Evolutionary conservation across 37 sponge, comb jelly and placozoan species (phyloP).

Genomic region (Tethya wilhelma): DNA sequence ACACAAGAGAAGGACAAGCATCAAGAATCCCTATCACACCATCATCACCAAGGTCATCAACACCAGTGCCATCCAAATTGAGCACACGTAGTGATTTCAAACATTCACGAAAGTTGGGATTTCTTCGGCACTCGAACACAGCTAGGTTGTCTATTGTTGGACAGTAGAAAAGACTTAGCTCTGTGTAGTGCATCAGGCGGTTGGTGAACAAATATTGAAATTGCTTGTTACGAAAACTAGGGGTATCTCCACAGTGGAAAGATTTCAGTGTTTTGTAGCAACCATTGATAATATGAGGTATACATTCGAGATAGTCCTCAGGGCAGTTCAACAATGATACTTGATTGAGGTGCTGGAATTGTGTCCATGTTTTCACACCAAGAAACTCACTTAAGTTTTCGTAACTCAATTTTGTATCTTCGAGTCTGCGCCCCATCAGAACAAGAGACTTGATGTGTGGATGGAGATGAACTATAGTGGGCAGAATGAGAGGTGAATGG

Average conservation of each 20-base stretch:
- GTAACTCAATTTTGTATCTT: not conserved
- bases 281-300: not conserved
- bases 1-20: slow-evolving; percentile 1
- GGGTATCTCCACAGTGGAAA: slow-evolving; percentile 12
- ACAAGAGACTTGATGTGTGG: not conserved
- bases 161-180: slow-evolving; percentile 35
- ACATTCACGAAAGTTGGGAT: not conserved
- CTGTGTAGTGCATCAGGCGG: not conserved
- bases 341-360: not conserved
- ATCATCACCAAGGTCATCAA: not conserved
- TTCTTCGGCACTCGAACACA: not conserved
- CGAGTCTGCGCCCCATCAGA: not conserved
- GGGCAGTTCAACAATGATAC: slow-evolving; percentile 10
- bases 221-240: not conserved
- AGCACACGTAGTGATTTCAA: not conserved
- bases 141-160: not conserved
- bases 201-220: not conserved
- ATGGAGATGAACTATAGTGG: not conserved
- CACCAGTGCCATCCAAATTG: slow-evolving; percentile 23
- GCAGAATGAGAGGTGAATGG: no score
- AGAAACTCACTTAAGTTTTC: not conserved
- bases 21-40: slow-evolving; percentile 4
- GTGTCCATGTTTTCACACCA: not conserved
- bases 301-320: not conserved
- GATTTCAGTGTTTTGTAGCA: slow-evolving; percentile 1